Evolutionary conservation across 2,797 vertebrate species (phyloP).

Genomic region (Peromyscus attwateri): DNA sequence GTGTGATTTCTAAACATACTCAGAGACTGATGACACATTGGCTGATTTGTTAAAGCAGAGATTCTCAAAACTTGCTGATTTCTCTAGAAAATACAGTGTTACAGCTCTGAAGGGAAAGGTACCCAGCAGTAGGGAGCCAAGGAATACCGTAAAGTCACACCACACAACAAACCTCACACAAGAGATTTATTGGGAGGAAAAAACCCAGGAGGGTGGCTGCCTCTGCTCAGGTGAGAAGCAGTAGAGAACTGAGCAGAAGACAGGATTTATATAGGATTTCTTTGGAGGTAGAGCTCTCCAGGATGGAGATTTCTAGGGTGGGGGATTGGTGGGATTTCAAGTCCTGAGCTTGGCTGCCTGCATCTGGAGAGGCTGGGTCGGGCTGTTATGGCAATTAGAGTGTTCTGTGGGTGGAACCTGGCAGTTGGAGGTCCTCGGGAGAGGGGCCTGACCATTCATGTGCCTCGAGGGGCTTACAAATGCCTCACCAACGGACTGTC

Average conservation of each 20-base stretch:
- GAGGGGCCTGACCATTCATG: background rate
- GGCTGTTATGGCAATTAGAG: background rate
- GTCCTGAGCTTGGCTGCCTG: background rate
- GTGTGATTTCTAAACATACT: slow-evolving; percentile 53
- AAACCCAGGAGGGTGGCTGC: too few relatives aligned
- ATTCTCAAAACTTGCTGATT: background rate
- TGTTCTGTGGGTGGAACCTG: background rate
- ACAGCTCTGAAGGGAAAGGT: background rate
- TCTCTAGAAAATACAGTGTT: background rate
- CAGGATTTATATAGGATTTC: background rate
- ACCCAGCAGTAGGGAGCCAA: background rate
- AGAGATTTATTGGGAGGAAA: too few relatives aligned
- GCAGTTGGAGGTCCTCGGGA: background rate
- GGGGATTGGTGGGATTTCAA: background rate
- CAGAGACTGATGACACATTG: background rate
- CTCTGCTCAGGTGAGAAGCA: background rate
- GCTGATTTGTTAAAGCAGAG: slow-evolving; percentile 32
- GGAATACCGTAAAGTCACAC: background rate
- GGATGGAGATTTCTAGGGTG: background rate
- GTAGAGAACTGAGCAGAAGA: background rate
- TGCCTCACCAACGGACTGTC: background rate
- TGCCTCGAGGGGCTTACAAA: background rate
- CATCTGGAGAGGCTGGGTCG: background rate
- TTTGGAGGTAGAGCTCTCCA: background rate
- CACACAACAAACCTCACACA: background rate